Base-by-base conservation (phyloP, 2,888 invertebrate genomes). In the Drosophila crucigera region DNA sequence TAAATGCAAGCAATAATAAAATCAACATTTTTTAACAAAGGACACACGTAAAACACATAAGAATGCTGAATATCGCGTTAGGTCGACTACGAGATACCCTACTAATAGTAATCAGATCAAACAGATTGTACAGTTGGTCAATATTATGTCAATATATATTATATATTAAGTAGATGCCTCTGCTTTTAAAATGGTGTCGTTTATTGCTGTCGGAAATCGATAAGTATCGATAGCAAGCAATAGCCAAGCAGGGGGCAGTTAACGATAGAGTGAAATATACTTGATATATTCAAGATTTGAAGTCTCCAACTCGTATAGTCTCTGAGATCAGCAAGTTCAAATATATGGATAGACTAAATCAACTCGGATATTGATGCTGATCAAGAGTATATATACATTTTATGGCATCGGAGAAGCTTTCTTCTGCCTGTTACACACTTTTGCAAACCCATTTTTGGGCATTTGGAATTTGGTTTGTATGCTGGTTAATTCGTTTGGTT, bases 201-300 rank as follows among this genome's bases (percentile, higher is more conserved):
- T 41, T n/a, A 39, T 41, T n/a, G n/a, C 10, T 5, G 10, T 10
- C 10, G 10, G n/a, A n/a, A n/a, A 41, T n/a, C 41, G n/a, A 41
- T 41, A 41, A 11, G 41, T 41, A 41, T 41, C n/a, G n/a, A n/a
- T 30, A 30, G 28, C 28, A 28, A 28, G 28, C 28, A n/a, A 11
- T 41, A 0, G n/a, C 5, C 1, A 41, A n/a, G n/a, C n/a, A n/a
- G 3, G 0, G 2, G 3, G 0, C 10, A n/a, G n/a, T n/a, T 37
- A 37, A 19, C 19, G 19, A 37, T 19, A 1, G 3, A 7, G 2
- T 16, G 6, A 37, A 6, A 16, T 16, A 6, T 6, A 16, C 37
- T 16, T 6, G 37, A 16, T 0, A n/a, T 10, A 41, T n/a, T 41
- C 2, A 41, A 41, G 10, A 4, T 2, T n/a, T 41, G 2, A n/a